These are phyloP conservation scores for Pantherophis vulpinus DNA, from an alignment of 2,797 vertebrate species.

Conservation along the genomic window DNA sequence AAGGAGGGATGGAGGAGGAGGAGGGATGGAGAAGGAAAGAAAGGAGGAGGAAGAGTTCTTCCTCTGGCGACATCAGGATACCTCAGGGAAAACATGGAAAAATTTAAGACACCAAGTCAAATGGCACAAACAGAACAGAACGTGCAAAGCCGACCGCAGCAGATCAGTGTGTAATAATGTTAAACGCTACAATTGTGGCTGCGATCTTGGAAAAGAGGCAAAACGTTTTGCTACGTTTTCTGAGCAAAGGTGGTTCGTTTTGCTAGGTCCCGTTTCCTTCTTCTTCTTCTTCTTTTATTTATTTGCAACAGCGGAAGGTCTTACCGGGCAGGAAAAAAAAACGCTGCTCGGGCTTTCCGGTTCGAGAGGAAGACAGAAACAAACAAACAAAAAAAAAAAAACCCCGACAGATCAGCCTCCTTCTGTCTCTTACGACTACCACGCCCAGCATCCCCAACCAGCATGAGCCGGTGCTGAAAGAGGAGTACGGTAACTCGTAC, in stretches of 20 bases:
- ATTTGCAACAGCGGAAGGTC: neutral
- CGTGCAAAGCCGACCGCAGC: slow-evolving; percentile 56
- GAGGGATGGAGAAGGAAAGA: too few relatives aligned
- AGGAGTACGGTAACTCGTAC: neutral
- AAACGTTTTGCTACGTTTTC: neutral
- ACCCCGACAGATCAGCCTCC: neutral
- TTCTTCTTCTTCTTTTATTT: neutral
- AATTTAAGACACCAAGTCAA: slow-evolving; percentile 17
- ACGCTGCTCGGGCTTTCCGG: neutral
- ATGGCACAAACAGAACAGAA: slow-evolving; percentile 35
- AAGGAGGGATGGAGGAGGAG: neutral
- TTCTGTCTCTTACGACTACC: neutral
- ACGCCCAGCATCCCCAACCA: neutral
- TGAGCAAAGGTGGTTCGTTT: neutral
- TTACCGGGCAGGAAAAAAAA: neutral
- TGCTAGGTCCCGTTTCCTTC: too few relatives aligned
- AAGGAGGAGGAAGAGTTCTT: neutral
- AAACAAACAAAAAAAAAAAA: too few relatives aligned
- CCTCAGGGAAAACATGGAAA: slow-evolving; percentile 36
- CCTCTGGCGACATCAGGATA: slow-evolving; percentile 61
- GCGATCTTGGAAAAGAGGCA: neutral
- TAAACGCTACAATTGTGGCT: neutral
- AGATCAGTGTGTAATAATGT: neutral
- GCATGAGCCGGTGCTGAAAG: neutral
- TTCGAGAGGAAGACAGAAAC: too few relatives aligned